Evolutionary conservation across 1,140 invertebrate species (phyloP), one percentile per base, ranked within the genome.

Genomic region (Trichoplusia ni): DNA sequence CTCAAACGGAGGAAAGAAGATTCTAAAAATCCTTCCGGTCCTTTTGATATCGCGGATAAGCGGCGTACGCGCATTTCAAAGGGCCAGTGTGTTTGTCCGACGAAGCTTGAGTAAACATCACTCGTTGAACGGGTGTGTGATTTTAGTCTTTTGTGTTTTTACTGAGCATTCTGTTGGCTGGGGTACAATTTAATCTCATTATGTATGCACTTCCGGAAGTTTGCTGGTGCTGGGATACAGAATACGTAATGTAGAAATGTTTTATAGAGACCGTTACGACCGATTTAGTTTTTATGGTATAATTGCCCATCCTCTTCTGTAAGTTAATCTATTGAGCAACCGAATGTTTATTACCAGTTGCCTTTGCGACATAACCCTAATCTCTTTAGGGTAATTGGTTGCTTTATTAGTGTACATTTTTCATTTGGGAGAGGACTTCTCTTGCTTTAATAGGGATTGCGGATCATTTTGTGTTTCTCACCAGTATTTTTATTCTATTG

Each of bases 1-100:
- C 60, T 62, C 37, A 67, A 75, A 53, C 38, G 51, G 63, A 56
- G 25, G 62, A 67, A 59, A 67, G 69, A 53, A 42, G 56, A 61
- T 51, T 56, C 56, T 67, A 64, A 71, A 58, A 78, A 82, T 79
- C 77, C 83, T 85, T 89, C 83, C 83, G 81, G 83, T 75, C 62
- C 77, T 81, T 84, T 82, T 76, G 75, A 79, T 68, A 79, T 74
- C 13, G 51, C 54, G 74, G 64, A 71, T 70, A 46, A 73, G 77
- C 77, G 71, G 71, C 67, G 64, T 71, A 68, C 54, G 65, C 61
- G 69, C 61, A 67, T 81, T 77, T 81, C 82, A 85, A 85, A 88
- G 73, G 73, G 68, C 74, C 72, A 58, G 67, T 66, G 64, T 81
- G 71, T 82, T 77, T 79, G 71, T 69, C 53, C 60, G 71, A 47